phyloP scores from a whole-genome alignment of 92 coral and sea anemone species.

The Porites cylindrica region DNA sequence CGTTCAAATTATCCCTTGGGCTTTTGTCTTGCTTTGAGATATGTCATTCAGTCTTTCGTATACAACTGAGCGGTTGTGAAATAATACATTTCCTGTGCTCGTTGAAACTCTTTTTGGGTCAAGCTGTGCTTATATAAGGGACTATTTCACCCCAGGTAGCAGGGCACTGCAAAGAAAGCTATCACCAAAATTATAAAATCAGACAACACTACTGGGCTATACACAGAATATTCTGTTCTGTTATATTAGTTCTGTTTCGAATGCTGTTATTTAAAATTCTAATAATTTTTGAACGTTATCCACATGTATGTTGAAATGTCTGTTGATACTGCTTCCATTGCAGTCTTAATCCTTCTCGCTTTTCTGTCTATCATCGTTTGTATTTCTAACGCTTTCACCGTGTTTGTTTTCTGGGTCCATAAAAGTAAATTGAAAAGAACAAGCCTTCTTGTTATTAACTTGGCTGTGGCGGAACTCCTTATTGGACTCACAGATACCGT shows the following conservation, averaged over 20 bases:
- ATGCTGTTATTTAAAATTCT: no score
- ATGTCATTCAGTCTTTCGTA: no score
- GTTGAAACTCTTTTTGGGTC: background rate
- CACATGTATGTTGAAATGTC: background rate
- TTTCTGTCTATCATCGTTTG: background rate
- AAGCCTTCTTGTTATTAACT: background rate
- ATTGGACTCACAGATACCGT: background rate
- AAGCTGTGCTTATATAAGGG: no score
- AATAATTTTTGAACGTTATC: no score
- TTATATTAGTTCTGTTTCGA: no score
- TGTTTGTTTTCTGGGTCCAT: constrained; percentile 18
- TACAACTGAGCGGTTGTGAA: no score
- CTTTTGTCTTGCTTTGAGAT: no score
- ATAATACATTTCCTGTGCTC: background rate
- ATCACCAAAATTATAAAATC: no score
- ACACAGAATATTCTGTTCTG: no score
- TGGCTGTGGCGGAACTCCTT: constrained; percentile 6
- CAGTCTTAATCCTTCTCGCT: background rate
- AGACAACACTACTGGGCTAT: no score
- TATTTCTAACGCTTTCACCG: background rate
- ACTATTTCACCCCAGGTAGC: background rate
- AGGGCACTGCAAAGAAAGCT: background rate
- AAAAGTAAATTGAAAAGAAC: background rate
- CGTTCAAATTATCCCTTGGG: no score
- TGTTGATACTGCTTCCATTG: background rate